phyloP scores from a whole-genome alignment of 2,113 vertebrate genomes.

The Gorsachius goisagi region DNA sequence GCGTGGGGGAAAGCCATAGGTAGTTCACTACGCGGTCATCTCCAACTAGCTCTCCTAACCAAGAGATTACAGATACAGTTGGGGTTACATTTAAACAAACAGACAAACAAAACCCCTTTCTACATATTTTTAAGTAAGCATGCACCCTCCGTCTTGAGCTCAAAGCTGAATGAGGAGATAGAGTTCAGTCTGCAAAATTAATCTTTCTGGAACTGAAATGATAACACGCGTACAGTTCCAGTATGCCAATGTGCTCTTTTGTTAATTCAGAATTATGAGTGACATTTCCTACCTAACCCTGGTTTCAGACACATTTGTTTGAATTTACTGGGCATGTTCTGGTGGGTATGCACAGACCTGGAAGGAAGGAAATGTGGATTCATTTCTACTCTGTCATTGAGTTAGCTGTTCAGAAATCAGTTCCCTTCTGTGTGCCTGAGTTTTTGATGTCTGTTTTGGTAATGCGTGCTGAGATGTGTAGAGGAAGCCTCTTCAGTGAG shows the following conservation, averaged over 20 bases:
- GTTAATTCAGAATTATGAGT: neutral
- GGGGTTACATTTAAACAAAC: neutral
- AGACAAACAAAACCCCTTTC: neutral
- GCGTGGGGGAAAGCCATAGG: neutral
- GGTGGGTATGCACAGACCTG: neutral
- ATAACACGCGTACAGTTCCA: neutral
- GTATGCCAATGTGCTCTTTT: neutral
- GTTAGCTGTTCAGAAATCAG: neutral
- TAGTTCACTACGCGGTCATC: neutral
- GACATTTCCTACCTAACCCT: neutral
- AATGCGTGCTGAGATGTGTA: neutral
- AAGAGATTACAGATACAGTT: neutral
- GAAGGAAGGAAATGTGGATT: neutral
- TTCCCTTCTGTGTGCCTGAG: neutral
- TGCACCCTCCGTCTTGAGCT: neutral
- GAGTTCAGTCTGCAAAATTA: neutral
- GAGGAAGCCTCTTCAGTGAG: neutral
- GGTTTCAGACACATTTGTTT: neutral
- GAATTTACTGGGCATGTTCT: neutral
- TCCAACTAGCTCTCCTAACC: neutral
- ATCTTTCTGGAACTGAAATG: neutral
- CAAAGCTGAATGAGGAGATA: neutral
- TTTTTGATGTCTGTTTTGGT: neutral
- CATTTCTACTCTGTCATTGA: neutral
- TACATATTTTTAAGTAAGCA: neutral